phyloP scores from a whole-genome alignment of 2,797 vertebrate genomes.

The Phrynocephalus guinanensis region DNA sequence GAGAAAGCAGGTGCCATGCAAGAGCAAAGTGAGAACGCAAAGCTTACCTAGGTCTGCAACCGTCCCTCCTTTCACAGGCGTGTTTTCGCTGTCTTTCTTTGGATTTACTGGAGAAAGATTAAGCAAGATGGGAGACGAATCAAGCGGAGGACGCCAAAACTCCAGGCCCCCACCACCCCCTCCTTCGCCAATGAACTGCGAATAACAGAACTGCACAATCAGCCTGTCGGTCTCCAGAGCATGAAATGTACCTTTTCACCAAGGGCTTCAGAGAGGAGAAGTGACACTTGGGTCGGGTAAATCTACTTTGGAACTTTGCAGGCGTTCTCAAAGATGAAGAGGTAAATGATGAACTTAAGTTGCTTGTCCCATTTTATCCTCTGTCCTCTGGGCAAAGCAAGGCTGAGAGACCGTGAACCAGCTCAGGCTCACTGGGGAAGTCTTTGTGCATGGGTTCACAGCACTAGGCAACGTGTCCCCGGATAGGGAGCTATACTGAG shows the following conservation, averaged over 20 bases:
- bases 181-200: not conserved
- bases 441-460: not conserved
- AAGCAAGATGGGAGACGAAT: not conserved
- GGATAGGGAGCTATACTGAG: not conserved
- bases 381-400: not conserved
- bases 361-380: not conserved
- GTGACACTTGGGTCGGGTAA: too few species aligned
- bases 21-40: not conserved
- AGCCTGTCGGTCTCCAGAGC: too few species aligned
- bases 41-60: slow-evolving; percentile 89
- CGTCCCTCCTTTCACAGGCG: slow-evolving; percentile 92
- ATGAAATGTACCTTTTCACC: too few species aligned
- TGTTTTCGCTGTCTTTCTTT: slow-evolving; percentile 95
- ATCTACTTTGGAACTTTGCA: not conserved
- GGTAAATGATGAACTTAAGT: too few species aligned
- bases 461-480: too few species aligned
- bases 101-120: slow-evolving; percentile 83
- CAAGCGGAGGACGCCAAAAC: not conserved
- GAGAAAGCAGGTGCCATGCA: not conserved
- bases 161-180: not conserved
- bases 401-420: too few species aligned
- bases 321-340: too few species aligned
- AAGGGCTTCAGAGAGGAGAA: not conserved
- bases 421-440: not conserved
- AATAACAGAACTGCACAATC: too few species aligned